Conservation (phyloP, 2,888 invertebrate genomes). For the Herminia tarsipennalis region DNA sequence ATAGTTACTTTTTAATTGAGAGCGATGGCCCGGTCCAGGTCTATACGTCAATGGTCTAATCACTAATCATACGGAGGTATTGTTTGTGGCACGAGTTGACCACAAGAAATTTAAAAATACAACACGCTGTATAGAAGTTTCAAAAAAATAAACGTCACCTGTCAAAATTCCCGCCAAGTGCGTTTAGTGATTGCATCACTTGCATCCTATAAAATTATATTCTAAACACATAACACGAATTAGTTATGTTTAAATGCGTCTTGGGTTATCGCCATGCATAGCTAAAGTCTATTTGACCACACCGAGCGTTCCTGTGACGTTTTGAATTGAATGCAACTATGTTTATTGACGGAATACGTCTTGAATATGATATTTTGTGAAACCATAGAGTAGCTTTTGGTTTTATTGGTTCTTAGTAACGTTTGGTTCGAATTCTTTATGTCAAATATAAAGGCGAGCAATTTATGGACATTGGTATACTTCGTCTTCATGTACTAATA, state of each 20-base stretch:
- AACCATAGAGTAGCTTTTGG: slow-evolving; percentile 43
- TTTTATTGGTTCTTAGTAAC: slow-evolving; percentile 22
- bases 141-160: slow-evolving; percentile 28
- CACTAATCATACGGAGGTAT: too few relatives aligned
- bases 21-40: too few relatives aligned
- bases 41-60: too few relatives aligned
- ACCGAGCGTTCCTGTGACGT: slow-evolving; percentile 65
- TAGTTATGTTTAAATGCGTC: slow-evolving; percentile 71
- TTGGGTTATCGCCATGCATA: slow-evolving; percentile 55
- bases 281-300: slow-evolving; percentile 71
- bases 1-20: too few relatives aligned
- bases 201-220: slow-evolving; percentile 52
- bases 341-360: slow-evolving; percentile 62
- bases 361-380: slow-evolving; percentile 64
- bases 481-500: too few relatives aligned
- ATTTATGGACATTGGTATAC: too few relatives aligned
- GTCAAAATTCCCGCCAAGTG: slow-evolving; percentile 52
- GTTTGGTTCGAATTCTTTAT: not conserved
- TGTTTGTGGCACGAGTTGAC: too few relatives aligned
- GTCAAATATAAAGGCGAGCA: too few relatives aligned
- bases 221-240: slow-evolving; percentile 60
- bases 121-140: too few relatives aligned
- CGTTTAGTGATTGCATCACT: slow-evolving; percentile 46
- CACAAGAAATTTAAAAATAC: too few relatives aligned
- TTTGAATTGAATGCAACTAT: slow-evolving; percentile 67